Evolutionary conservation across 2,888 invertebrate species (phyloP).

Genomic region (Orchesella flavescens): DNA sequence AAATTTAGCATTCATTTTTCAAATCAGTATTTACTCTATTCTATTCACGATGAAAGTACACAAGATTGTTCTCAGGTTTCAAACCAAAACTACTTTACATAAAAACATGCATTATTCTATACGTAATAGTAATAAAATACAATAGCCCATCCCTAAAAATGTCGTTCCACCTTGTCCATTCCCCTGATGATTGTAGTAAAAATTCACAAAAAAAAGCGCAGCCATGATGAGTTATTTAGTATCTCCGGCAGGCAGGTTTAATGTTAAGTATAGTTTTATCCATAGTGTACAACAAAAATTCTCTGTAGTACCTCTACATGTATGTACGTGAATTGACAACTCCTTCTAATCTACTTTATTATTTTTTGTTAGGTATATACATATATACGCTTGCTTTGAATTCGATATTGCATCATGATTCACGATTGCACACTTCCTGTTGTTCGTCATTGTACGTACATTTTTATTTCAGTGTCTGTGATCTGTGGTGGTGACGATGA

Average conservation of each 20-base stretch:
- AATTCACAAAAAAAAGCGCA: too few species aligned
- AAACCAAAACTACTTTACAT: too few species aligned
- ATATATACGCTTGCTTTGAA: neutral
- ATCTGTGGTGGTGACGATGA: slow-evolving; percentile 10
- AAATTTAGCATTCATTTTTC: too few species aligned
- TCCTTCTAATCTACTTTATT: neutral
- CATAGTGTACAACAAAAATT: too few species aligned
- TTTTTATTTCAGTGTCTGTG: slow-evolving; percentile 25
- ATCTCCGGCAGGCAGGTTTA: too few species aligned
- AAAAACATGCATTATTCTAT: too few species aligned
- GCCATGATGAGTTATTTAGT: too few species aligned
- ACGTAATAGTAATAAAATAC: neutral
- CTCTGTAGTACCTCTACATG: too few species aligned
- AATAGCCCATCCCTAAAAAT: neutral
- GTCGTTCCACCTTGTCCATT: slow-evolving; percentile 1
- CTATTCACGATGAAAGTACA: neutral
- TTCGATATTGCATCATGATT: slow-evolving; percentile 5
- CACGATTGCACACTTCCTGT: slow-evolving; percentile 45
- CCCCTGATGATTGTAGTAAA: neutral
- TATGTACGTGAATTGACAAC: neutral
- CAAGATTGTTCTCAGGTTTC: neutral
- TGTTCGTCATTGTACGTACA: slow-evolving; percentile 7
- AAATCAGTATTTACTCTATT: too few species aligned
- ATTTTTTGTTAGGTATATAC: neutral
- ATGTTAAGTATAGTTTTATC: too few species aligned